A percentile compares a stretch with the other conserved stretches of the same genome.
phyloP scores from a whole-genome alignment of 2,888 invertebrate genomes.

The Cataglyphis albicans region DNA sequence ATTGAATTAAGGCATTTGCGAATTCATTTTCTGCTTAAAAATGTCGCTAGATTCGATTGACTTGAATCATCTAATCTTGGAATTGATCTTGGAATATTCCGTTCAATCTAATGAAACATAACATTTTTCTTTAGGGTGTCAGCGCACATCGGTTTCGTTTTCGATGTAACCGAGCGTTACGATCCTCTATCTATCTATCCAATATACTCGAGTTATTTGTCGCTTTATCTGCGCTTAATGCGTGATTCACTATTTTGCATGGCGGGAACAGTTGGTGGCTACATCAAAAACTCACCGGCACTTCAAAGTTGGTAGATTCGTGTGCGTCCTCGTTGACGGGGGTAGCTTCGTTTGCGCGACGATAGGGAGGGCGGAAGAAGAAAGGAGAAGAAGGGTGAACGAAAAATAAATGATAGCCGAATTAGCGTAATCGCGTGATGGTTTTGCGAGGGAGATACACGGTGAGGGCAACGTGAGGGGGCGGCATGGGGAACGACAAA shows the following conservation, averaged over 20 bases:
- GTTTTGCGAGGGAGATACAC: slow-evolving; percentile 83
- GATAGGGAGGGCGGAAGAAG: slow-evolving; percentile 67
- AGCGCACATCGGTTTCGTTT: slow-evolving; percentile 20
- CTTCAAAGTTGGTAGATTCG: slow-evolving; percentile 83
- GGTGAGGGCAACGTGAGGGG: slow-evolving; percentile 60
- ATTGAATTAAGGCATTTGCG: not conserved
- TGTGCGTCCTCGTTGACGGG: slow-evolving; percentile 49
- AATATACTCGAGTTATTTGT: slow-evolving; percentile 69
- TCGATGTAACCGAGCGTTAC: slow-evolving; percentile 43
- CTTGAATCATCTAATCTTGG: not conserved
- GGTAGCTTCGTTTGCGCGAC: slow-evolving; percentile 71
- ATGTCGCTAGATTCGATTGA: not conserved
- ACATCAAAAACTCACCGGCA: slow-evolving; percentile 84
- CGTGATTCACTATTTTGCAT: slow-evolving; percentile 85
- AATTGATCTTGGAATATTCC: not conserved
- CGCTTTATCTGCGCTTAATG: slow-evolving; percentile 76
- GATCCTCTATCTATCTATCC: slow-evolving; percentile 28
- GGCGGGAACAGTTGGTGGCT: slow-evolving; percentile 85
- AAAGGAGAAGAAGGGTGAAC: slow-evolving; percentile 79
- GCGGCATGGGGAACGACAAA: slow-evolving; percentile 81
- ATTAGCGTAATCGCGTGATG: slow-evolving; percentile 85
- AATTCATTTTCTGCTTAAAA: not conserved
- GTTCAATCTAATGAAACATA: slow-evolving; percentile 25
- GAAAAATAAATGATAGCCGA: slow-evolving; percentile 85
- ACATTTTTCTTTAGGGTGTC: slow-evolving; percentile 38